These are phyloP conservation scores for Misgurnus anguillicaudatus DNA, from an alignment of 2,113 vertebrate species.

Conservation along the genomic window DNA sequence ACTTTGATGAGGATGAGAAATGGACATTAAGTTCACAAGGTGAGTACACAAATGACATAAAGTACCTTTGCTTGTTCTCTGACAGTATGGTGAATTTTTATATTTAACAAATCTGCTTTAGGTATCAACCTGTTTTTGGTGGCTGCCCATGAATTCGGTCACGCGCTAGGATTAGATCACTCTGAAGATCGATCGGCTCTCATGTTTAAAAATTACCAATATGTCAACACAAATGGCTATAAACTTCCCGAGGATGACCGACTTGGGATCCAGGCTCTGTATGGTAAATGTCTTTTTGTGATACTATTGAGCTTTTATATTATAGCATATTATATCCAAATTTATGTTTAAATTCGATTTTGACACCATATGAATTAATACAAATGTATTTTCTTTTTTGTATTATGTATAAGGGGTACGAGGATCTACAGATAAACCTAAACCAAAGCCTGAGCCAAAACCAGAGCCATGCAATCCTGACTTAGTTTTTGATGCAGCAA, in stretches of 20 bases:
- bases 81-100: no score
- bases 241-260: constrained; percentile 77
- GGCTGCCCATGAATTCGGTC: constrained; percentile 83
- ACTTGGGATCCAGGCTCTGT: constrained; percentile 70
- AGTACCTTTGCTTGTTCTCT: neutral
- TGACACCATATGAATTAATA: neutral
- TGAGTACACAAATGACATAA: constrained; percentile 33
- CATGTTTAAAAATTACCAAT: constrained; percentile 78
- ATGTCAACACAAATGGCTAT: constrained; percentile 64
- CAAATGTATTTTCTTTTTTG: neutral
- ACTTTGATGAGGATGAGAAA: constrained; percentile 76
- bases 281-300: neutral
- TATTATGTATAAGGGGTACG: constrained; percentile 58
- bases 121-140: constrained; percentile 79
- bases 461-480: constrained; percentile 49
- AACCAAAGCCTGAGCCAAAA: neutral
- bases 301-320: no score
- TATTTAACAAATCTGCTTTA: constrained; percentile 51
- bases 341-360: no score
- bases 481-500: constrained; percentile 69
- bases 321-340: no score
- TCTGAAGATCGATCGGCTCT: constrained; percentile 71
- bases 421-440: constrained; percentile 32
- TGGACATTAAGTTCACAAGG: constrained; percentile 69
- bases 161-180: constrained; percentile 81